phyloP scores from a whole-genome alignment of 2,888 invertebrate species.

The Helicoverpa assulta region DNA sequence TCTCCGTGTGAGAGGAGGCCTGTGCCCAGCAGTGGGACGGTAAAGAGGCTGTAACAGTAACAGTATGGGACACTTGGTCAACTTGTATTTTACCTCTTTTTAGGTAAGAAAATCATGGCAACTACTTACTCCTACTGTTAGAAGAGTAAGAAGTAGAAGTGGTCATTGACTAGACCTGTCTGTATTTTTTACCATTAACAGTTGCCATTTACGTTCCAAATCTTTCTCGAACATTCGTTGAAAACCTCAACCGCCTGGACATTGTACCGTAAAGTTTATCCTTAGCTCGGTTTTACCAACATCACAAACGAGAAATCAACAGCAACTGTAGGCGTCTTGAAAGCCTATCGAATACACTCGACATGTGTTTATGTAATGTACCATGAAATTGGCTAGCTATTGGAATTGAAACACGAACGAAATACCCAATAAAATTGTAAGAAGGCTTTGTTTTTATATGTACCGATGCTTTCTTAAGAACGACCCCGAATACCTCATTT shows the following conservation, averaged over 20 bases:
- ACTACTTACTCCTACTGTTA: no score
- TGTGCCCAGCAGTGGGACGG: no score
- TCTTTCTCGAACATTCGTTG: no score
- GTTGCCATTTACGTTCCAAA: no score
- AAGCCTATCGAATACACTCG: conserved; percentile 52
- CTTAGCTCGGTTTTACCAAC: conserved; percentile 13
- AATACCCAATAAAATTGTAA: conserved; percentile 59
- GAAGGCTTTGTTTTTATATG: conserved; percentile 51
- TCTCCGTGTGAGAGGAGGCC: no score
- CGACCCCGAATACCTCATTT: conserved; percentile 44
- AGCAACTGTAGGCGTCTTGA: conserved; percentile 45
- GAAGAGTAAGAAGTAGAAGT: no score
- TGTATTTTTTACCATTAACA: no score
- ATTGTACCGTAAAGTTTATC: conserved; percentile 2
- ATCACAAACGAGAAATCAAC: conserved; percentile 46
- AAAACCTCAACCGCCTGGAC: background rate
- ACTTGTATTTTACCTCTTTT: background rate
- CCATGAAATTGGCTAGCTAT: conserved; percentile 70
- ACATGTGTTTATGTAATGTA: conserved; percentile 67
- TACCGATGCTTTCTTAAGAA: conserved; percentile 27
- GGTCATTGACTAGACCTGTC: no score
- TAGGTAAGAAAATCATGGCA: background rate
- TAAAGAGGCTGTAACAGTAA: no score
- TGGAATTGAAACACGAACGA: conserved; percentile 63
- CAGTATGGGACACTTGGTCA: no score